A percentile compares a stretch with the other conserved stretches of the same genome.
Conservation (phyloP, 23 tunicate genomes). For the Ciona savignyi region DNA sequence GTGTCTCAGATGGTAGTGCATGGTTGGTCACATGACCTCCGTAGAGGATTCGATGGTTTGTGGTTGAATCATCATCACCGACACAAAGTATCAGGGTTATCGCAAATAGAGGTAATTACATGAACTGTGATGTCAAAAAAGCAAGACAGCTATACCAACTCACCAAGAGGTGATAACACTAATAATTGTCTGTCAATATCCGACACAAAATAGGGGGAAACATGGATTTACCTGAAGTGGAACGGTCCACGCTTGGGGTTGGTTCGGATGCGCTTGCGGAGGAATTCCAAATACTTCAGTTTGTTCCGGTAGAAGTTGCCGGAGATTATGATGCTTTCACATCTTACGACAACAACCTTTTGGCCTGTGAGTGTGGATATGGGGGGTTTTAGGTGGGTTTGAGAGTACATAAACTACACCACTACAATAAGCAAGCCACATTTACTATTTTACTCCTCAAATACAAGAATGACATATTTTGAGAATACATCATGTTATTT, state of each 20-base stretch:
- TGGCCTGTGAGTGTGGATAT: slow-evolving; percentile 43
- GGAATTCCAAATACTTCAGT: slow-evolving; percentile 86
- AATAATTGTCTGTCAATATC: too few species aligned
- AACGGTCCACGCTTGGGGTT: slow-evolving; percentile 92
- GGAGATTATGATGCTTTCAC: slow-evolving; percentile 81
- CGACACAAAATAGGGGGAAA: too few species aligned
- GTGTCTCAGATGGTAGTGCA: slow-evolving; percentile 76
- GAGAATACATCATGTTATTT: too few species aligned
- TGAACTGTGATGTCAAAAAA: too few species aligned
- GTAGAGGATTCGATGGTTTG: slow-evolving; percentile 2
- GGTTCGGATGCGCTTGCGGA: slow-evolving; percentile 72
- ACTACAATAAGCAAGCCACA: too few species aligned
- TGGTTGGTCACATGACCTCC: slow-evolving; percentile 24
- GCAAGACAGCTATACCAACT: too few species aligned
- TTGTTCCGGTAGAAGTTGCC: slow-evolving; percentile 98
- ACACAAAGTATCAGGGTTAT: too few species aligned
- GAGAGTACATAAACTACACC: too few species aligned
- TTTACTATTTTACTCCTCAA: too few species aligned
- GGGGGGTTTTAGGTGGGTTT: not conserved
- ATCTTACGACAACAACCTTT: slow-evolving; percentile 84
- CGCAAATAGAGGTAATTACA: too few species aligned
- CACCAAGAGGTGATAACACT: too few species aligned
- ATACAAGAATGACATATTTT: too few species aligned
- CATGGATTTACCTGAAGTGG: slow-evolving; percentile 74
- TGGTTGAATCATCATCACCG: slow-evolving; percentile 7